Percentiles rank a stretch among this genome's conserved stretches.
These are phyloP conservation scores for Cladopsammia gracilis DNA, from an alignment of 64 coral and sea anemone species.

Conservation along the genomic window DNA sequence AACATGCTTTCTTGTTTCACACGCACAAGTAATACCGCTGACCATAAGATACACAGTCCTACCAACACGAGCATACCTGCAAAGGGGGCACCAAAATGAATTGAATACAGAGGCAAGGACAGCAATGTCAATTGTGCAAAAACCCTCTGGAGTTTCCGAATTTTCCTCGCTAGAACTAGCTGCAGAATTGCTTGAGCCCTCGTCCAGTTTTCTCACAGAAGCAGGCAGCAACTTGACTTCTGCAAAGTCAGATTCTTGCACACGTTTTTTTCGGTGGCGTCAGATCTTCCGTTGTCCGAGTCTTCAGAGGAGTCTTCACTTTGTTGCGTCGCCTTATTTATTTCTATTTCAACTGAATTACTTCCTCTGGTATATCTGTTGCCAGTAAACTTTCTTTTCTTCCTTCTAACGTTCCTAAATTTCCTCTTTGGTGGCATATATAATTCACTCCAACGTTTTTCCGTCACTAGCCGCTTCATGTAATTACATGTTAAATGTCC, in stretches of 20 bases:
- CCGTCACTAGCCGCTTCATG: no score
- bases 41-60: no score
- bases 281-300: background rate
- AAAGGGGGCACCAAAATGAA: no score
- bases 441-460: no score
- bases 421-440: slow-evolving; percentile 53
- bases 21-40: no score
- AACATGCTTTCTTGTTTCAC: no score
- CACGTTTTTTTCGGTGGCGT: background rate
- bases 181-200: background rate
- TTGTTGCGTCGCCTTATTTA: background rate
- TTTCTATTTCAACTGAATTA: background rate
- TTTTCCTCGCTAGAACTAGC: no score
- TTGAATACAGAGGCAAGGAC: no score
- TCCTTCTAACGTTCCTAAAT: slow-evolving; percentile 46
- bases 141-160: no score
- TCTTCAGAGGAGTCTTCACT: background rate
- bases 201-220: background rate
- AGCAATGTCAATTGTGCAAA: no score
- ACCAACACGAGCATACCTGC: no score
- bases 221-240: background rate
- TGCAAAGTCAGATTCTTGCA: background rate
- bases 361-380: slow-evolving; percentile 11
- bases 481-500: no score
- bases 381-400: slow-evolving; percentile 53